Conservation (phyloP, 2,888 invertebrate genomes). For the Aphrophora alni region DNA sequence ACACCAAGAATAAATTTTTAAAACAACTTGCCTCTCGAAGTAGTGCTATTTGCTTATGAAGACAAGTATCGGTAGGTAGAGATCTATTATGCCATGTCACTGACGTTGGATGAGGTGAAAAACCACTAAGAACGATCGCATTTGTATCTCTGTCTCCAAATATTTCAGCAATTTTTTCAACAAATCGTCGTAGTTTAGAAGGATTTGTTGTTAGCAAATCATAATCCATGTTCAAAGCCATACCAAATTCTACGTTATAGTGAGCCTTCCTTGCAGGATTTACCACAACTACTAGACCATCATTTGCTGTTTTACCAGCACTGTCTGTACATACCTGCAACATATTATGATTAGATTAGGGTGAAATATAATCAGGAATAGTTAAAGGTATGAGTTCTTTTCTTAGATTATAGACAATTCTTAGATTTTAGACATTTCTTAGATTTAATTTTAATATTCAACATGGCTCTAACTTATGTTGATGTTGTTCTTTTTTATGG, state of each 20-base stretch:
- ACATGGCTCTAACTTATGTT: too few species aligned
- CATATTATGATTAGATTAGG: too few species aligned
- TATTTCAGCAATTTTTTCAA: conserved; percentile 77
- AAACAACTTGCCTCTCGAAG: conserved; percentile 64
- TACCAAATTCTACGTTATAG: conserved; percentile 80
- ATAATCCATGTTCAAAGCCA: conserved; percentile 73
- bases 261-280: conserved; percentile 67
- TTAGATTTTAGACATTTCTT: too few species aligned
- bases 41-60: conserved; percentile 75
- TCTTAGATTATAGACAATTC: too few species aligned
- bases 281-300: conserved; percentile 79
- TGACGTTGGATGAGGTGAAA: conserved; percentile 56
- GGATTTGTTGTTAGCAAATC: conserved; percentile 74
- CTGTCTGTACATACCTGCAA: conserved; percentile 73
- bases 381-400: too few species aligned
- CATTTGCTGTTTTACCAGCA: conserved; percentile 75
- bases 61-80: conserved; percentile 74
- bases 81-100: conserved; percentile 76
- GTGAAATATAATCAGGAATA: too few species aligned
- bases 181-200: conserved; percentile 75
- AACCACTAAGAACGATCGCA: conserved; percentile 71
- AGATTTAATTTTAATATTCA: too few species aligned
- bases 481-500: too few species aligned
- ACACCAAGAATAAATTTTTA: too few species aligned
- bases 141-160: conserved; percentile 78